Conservation (phyloP, 23 tunicate genomes). For the Botrylloides violaceus region DNA sequence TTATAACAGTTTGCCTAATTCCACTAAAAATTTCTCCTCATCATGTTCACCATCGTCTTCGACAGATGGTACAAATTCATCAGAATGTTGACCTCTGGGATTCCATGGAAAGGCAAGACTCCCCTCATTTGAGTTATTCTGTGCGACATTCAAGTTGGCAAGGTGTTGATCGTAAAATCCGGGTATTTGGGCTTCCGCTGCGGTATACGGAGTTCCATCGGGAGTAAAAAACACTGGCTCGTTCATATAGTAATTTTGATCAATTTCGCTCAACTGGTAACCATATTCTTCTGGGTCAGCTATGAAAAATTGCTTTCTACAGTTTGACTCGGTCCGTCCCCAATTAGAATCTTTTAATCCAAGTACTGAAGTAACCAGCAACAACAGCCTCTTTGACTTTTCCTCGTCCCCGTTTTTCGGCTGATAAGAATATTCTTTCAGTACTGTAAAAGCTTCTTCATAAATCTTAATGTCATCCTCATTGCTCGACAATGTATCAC, state of each 20-base stretch:
- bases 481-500: neutral
- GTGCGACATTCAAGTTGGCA: slow-evolving; percentile 12
- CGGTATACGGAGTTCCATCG: slow-evolving; percentile 56
- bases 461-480: neutral
- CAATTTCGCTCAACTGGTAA: slow-evolving; percentile 7
- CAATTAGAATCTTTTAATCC: slow-evolving; percentile 14
- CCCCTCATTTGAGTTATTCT: neutral
- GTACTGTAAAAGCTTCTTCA: neutral
- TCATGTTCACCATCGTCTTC: slow-evolving; percentile 10
- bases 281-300: slow-evolving; percentile 15
- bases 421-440: neutral
- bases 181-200: slow-evolving; percentile 73
- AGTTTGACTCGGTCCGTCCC: slow-evolving; percentile 9
- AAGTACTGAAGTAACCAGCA: neutral
- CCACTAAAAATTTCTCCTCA: slow-evolving; percentile 9
- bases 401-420: neutral
- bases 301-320: neutral
- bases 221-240: slow-evolving; percentile 71
- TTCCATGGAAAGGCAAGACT: slow-evolving; percentile 5
- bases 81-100: neutral
- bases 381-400: neutral
- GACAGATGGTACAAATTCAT: slow-evolving; percentile 17
- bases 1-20: slow-evolving; percentile 16
- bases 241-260: slow-evolving; percentile 36
- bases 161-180: slow-evolving; percentile 59